Base-by-base conservation (phyloP, 2,797 vertebrate species). In the Poecilia velifera region DNA sequence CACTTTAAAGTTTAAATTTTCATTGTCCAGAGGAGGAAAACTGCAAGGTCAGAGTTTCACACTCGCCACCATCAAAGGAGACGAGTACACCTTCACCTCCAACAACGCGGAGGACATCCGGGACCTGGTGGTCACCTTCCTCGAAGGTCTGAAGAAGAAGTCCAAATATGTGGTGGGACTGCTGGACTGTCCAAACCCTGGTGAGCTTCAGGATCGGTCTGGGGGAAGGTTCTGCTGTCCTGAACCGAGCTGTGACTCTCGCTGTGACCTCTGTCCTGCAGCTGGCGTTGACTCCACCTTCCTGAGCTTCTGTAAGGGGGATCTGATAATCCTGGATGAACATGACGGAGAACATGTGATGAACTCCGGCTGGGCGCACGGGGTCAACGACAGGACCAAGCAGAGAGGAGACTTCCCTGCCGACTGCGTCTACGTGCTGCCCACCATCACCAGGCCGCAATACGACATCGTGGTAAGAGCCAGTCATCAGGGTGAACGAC, bases 71-170 rank as follows among this genome's bases (percentile, higher is more conserved):
- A 96, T 99, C 89, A 99, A 99, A 93, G 97, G 97, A 12, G 98
- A 99, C 28, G 98, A 99, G 84, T 99, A 98, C 90, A 99, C 98
- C 1, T 99, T 99, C 94, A 99, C 98, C 28, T 99, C 98, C 84
- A 99, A 97, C 95, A 99, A 99, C 0, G 97, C 98, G 0, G 98
- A 99, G 82, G 98, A 99, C 88, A 98, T 99, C 90, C 96, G 97
- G 0, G 98, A 99, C 83, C 95, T 99, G 2, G 98, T 98, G 87
- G 97, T 98, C 73, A 92, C 93, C 64, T 99, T 99, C 91, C 94
- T 99, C 3, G 98, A 99, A 73, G 98, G 98, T 62, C 95, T 99
- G 43, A 96, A 97, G 84, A 98, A 96, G 80, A 96, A 96, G 87
- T 99, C 98, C 34, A 99, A 98, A 87, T 99, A 96, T 4, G 97